Evolutionary conservation across 1,140 invertebrate genomes (phyloP).

Genomic region (Drosophila trapezifrons): DNA sequence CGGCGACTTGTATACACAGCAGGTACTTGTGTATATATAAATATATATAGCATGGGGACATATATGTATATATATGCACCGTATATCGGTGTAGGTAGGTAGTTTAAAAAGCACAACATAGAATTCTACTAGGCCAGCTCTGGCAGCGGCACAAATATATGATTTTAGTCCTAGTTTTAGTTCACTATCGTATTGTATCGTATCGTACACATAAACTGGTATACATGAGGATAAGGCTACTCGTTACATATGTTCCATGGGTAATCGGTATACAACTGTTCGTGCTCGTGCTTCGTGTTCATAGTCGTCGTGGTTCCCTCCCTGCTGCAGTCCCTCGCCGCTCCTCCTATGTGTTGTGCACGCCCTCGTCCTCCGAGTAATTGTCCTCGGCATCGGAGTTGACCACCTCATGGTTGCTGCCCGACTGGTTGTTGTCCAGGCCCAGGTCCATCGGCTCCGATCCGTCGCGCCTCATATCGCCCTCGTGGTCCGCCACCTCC

Average conservation of each 20-base stretch:
- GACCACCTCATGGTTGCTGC: slow-evolving; percentile 71
- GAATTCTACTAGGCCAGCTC: slow-evolving; percentile 66
- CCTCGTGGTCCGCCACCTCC: slow-evolving; percentile 48
- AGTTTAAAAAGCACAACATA: slow-evolving; percentile 70
- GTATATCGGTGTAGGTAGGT: slow-evolving; percentile 33
- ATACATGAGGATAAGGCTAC: slow-evolving; percentile 83
- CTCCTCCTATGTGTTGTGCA: slow-evolving; percentile 77
- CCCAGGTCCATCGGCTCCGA: slow-evolving; percentile 81
- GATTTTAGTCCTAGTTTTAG: slow-evolving; percentile 59
- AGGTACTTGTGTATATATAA: slow-evolving; percentile 71
- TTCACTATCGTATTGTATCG: slow-evolving; percentile 63
- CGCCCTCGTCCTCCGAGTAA: slow-evolving; percentile 82
- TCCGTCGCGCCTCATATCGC: slow-evolving; percentile 67
- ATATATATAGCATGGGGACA: slow-evolving; percentile 38
- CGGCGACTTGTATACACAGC: slow-evolving; percentile 68
- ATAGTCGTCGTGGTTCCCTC: slow-evolving; percentile 1
- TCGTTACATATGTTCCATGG: slow-evolving; percentile 82
- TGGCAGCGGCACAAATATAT: slow-evolving; percentile 50
- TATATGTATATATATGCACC: slow-evolving; percentile 31
- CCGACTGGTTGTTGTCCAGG: slow-evolving; percentile 74
- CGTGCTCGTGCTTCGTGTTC: slow-evolving; percentile 14
- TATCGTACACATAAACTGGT: slow-evolving; percentile 79
- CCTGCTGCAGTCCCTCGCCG: neutral
- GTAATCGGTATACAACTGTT: slow-evolving; percentile 74
- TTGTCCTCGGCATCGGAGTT: slow-evolving; percentile 80